Evolutionary conservation across 2,797 vertebrate species (phyloP).

Genomic region (Argentina silus): DNA sequence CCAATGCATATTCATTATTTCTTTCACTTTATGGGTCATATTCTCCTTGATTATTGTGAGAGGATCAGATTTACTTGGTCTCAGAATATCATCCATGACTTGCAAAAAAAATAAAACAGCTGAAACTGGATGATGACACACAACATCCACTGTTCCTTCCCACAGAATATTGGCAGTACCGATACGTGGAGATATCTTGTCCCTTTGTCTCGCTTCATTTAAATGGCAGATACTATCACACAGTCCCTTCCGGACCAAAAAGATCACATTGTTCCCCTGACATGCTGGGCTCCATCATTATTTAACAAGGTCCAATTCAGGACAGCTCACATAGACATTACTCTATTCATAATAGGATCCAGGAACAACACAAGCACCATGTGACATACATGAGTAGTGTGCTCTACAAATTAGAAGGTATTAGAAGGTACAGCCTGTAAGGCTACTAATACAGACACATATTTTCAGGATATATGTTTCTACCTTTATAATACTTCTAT

Average conservation of each 20-base stretch:
- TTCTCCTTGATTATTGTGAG: no score
- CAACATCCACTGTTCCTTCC: conserved; percentile 66
- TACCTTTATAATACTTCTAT: no score
- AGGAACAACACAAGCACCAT: no score
- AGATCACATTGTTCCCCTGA: conserved; percentile 69
- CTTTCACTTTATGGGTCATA: no score
- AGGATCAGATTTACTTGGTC: conserved; percentile 47
- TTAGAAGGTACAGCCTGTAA: no score
- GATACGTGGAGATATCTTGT: conserved; percentile 57
- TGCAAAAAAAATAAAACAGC: conserved; percentile 50
- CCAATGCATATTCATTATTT: no score
- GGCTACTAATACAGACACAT: no score
- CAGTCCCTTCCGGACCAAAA: conserved; percentile 65
- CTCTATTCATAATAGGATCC: neutral
- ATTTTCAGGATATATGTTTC: no score
- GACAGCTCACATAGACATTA: conserved; percentile 39
- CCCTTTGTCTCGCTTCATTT: conserved; percentile 73
- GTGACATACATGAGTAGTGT: no score
- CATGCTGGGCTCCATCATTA: conserved; percentile 55
- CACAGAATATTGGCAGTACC: conserved; percentile 48
- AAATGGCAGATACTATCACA: conserved; percentile 67
- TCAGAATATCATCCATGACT: conserved; percentile 66
- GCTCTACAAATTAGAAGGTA: no score
- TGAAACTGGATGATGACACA: conserved; percentile 58
- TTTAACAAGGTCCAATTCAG: conserved; percentile 53